A percentile compares a stretch with the other conserved stretches of the same genome.
These are phyloP conservation scores for Pseudomyrmex sp. DNA, from an alignment of 1,140 invertebrate genomes.

Conservation along the genomic window DNA sequence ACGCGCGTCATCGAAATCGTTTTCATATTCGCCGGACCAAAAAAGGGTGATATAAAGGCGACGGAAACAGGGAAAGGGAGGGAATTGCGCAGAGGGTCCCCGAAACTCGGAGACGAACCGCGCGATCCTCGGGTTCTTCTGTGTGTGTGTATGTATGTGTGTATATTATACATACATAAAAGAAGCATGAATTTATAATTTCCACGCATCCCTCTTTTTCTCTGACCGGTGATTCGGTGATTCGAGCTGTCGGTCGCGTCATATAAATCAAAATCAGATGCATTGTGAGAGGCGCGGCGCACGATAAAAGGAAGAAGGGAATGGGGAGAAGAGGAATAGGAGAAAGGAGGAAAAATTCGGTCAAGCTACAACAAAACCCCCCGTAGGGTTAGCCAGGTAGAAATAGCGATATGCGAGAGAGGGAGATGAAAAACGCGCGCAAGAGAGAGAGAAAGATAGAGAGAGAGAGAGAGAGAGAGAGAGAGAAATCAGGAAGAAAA, in stretches of 20 bases:
- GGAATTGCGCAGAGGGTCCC: conserved; percentile 38
- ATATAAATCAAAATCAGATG: conserved; percentile 85
- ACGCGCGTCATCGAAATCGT: conserved; percentile 51
- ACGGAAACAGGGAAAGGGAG: conserved; percentile 8
- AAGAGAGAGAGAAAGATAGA: conserved; percentile 42
- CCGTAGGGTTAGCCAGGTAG: conserved; percentile 77
- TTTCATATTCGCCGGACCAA: conserved; percentile 50
- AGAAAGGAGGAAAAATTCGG: conserved; percentile 81
- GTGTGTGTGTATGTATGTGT: conserved; percentile 69
- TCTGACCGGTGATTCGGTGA: conserved; percentile 69
- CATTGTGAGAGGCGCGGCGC: conserved; percentile 76
- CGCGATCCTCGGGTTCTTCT: conserved; percentile 50
- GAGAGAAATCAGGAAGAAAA: conserved; percentile 8
- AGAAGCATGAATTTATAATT: conserved; percentile 85
- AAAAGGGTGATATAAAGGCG: conserved; percentile 34
- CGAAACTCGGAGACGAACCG: conserved; percentile 46
- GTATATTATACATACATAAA: conserved; percentile 10
- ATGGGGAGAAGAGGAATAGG: conserved; percentile 52
- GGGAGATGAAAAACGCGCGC: conserved; percentile 31
- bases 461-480: conserved; percentile 28
- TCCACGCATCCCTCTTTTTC: conserved; percentile 78
- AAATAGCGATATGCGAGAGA: conserved; percentile 69
- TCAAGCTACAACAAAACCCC: conserved; percentile 83
- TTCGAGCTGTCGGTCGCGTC: conserved; percentile 82
- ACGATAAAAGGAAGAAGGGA: conserved; percentile 44